These are phyloP conservation scores for Andrena trimmerana DNA, from an alignment of 2,888 invertebrate species.

Conservation along the genomic window DNA sequence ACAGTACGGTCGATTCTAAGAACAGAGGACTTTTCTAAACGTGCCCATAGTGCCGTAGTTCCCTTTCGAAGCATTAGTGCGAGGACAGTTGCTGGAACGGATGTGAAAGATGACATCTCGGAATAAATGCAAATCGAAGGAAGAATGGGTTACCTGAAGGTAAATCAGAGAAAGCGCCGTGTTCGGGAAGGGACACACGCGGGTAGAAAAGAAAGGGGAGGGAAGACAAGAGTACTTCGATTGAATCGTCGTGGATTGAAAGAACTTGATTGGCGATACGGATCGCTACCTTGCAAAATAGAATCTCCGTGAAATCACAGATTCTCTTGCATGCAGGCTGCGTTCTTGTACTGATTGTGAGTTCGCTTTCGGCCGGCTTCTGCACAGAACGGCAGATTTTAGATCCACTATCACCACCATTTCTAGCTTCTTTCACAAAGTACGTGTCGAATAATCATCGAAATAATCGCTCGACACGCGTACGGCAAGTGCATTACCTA, in stretches of 20 bases:
- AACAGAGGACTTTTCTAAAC: background rate
- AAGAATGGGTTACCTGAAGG: conserved; percentile 17
- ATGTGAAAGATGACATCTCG: background rate
- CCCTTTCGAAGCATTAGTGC: background rate
- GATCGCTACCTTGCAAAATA: conserved; percentile 63
- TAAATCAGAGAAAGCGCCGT: conserved; percentile 54
- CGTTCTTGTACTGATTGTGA: conserved; percentile 47
- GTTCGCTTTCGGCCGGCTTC: conserved; percentile 25
- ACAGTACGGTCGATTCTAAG: background rate
- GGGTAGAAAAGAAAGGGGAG: background rate
- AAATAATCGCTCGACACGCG: conserved; percentile 19
- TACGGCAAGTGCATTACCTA: conserved; percentile 35
- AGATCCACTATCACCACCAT: conserved; percentile 11
- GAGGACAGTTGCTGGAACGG: background rate
- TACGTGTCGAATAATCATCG: conserved; percentile 13
- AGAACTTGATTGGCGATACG: conserved; percentile 66
- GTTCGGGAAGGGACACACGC: background rate
- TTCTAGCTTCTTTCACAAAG: background rate
- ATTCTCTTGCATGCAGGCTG: conserved; percentile 37
- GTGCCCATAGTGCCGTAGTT: no score
- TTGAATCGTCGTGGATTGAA: conserved; percentile 59
- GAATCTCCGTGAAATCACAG: conserved; percentile 64
- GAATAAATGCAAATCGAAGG: conserved; percentile 26
- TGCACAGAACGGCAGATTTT: conserved; percentile 24
- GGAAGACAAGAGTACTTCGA: conserved; percentile 42